These are phyloP conservation scores for Sebastes elongatus DNA, from an alignment of 2,797 vertebrate species.

Conservation along the genomic window DNA sequence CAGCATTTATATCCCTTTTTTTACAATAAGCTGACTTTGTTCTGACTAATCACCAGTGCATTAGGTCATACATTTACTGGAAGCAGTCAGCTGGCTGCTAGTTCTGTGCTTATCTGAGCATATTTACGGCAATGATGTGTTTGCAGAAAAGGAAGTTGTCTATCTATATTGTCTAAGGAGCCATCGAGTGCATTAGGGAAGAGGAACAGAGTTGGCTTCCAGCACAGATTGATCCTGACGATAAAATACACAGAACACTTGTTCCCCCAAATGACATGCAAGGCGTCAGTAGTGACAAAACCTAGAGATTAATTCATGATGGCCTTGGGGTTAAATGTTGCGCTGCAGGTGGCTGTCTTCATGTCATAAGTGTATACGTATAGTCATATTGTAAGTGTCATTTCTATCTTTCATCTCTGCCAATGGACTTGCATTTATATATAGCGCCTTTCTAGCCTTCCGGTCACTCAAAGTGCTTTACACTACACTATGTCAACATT, in stretches of 20 bases:
- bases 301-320: neutral
- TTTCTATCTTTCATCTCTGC: neutral
- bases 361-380: neutral
- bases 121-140: slow-evolving; percentile 40
- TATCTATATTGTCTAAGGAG: slow-evolving; percentile 18
- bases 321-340: neutral
- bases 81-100: slow-evolving; percentile 40
- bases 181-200: slow-evolving; percentile 22
- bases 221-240: slow-evolving; percentile 4
- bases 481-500: no score
- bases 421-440: no score
- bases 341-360: neutral
- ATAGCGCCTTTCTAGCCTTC: no score
- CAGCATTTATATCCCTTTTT: slow-evolving; percentile 11
- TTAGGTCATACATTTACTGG: slow-evolving; percentile 56
- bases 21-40: slow-evolving; percentile 35
- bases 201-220: slow-evolving; percentile 21
- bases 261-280: neutral
- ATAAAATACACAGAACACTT: neutral
- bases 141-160: slow-evolving; percentile 40
- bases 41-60: slow-evolving; percentile 37
- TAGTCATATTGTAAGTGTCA: neutral
- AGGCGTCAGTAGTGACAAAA: neutral
- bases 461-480: no score
- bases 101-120: slow-evolving; percentile 37